phyloP scores from a whole-genome alignment of 2,113 vertebrate species.

The Tor tambroides region DNA sequence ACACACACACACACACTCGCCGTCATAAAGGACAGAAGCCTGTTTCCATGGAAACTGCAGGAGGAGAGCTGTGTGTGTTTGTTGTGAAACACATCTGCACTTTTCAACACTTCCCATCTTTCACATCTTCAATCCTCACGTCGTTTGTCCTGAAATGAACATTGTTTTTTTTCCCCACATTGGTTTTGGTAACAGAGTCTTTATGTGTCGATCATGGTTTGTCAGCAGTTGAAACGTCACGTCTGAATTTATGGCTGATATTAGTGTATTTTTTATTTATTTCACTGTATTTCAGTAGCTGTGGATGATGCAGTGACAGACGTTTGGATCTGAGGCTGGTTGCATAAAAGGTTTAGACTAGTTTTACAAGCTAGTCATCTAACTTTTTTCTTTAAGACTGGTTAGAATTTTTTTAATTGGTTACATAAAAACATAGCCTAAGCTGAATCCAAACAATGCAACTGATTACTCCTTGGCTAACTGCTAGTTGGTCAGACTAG shows the following conservation, averaged over 20 bases:
- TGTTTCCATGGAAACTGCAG: slow-evolving; percentile 58
- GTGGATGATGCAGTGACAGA: no score
- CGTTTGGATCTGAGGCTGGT: no score
- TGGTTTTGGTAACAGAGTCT: no score
- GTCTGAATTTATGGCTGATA: background rate
- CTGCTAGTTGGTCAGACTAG: no score
- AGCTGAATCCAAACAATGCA: no score
- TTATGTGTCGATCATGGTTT: background rate
- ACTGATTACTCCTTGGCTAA: no score
- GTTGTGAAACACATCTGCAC: background rate
- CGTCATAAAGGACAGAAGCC: background rate
- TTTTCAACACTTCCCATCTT: background rate
- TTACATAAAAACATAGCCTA: no score
- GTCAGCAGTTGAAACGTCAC: background rate
- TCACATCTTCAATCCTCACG: background rate
- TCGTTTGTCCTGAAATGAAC: background rate
- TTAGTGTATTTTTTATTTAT: background rate
- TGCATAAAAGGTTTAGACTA: no score
- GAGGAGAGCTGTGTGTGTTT: slow-evolving; percentile 1
- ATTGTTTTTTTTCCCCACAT: background rate
- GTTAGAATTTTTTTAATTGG: no score
- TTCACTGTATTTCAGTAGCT: background rate
- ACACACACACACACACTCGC: background rate
- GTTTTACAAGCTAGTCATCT: no score
- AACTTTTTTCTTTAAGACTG: no score